Base-by-base conservation (phyloP, 2,888 invertebrate species). In the Melipona beecheii region DNA sequence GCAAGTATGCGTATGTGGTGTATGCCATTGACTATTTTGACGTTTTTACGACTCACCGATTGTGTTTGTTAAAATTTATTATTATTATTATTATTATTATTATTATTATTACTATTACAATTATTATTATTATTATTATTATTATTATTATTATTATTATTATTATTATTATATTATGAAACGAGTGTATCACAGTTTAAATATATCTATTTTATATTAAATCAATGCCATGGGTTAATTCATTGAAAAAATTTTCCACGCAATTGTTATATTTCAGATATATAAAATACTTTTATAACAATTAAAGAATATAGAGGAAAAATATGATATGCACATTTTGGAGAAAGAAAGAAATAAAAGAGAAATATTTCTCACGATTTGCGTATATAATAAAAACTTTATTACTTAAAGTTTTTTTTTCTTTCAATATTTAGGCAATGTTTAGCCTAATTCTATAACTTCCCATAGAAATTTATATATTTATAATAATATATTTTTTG, bases 121-220 rank as follows among this genome's bases (percentile, higher is more conserved):
- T 86, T 86, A 81, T 78, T 79, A 80, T 83, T 62, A 86, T 83
- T 77, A 81, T n/a, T n/a, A n/a, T n/a, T n/a, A n/a, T n/a, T n/a
- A n/a, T n/a, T n/a, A n/a, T n/a, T n/a, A 86, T 83, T 75, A 81
- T 70, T 78, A 84, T 85, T 85, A 89, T 88, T 85, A 86, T 89
- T 82, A 83, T 62, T 62, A 62, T 62, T 62, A 62, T 62, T 78
- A 64, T 83, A 89, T 84, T 86, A 86, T 90, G 88, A 90, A 87
- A 90, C 89, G 89, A 90, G 88, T 92, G 92, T 92, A 92, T 91
- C 91, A 90, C 91, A 91, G 90, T 92, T 92, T 91, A 92, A 92
- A 92, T 91, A 91, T 91, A 92, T 91, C 91, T 92, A 92, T 92
- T 92, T 92, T 92, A 92, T 92, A 92, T 92, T 92, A 91, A 90